Base-by-base conservation (phyloP, 2,113 vertebrate genomes). In the Serilophus lunatus region DNA sequence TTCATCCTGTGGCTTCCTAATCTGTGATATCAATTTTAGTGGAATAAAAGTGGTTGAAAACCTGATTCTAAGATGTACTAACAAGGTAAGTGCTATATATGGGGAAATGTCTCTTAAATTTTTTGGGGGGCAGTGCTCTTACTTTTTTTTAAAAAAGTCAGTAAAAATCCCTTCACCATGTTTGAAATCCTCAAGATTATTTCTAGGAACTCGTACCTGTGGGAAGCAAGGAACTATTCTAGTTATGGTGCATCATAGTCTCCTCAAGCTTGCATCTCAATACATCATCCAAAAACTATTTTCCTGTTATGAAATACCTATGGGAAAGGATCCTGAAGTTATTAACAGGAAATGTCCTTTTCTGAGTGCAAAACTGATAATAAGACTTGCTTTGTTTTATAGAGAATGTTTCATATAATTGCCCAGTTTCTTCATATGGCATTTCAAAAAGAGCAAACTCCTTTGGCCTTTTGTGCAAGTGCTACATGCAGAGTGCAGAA, bases 341-440 rank as follows among this genome's bases (percentile, higher is more conserved):
- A 95, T 96, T 96, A 97, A 95, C 83, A 96, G 82, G 53, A 94
- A 96, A 91, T 6, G 0, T 19, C 10, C 63, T 79, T 96, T 97
- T 96, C 86, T 86, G 64, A 95, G 29, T 75, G 49, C 50, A 84
- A 93, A 97, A 22, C 33, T 94, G 23, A 18, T 94, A 94, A 86
- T 93, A 97, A 95, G 82, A 93, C 83, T 94, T 94, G 40, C 29
- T 95, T 95, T 92, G n/a, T 74, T 96, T 89, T 90, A 70, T 93
- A 53, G 16, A 63, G 29, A 96, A 59, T 36, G 49, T 90, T 96
- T 96, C 35, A 70, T 93, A 36, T 95, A 96, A 94, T 93, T 97
- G 74, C 44, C 68, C 40, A 53, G 50, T 96, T 97, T 97, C 88
- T 95, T 96, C 57, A 96, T 57, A 90, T 64, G 59, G 53, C 82